These are phyloP conservation scores for Gonioctena quinquepunctata DNA, from an alignment of 1,140 invertebrate species.

Conservation along the genomic window DNA sequence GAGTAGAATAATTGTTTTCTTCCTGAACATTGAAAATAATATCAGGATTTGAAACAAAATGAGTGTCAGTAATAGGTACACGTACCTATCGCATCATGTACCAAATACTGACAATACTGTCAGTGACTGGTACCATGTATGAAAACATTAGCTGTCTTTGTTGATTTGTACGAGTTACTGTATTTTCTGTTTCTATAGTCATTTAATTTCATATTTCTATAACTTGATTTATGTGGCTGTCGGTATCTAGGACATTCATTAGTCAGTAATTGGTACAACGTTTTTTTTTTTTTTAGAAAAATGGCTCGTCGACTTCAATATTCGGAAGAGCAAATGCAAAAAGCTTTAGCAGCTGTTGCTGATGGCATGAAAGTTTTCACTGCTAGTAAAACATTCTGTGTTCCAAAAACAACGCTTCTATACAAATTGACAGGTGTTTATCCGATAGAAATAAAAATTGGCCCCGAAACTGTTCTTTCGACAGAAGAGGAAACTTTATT, in stretches of 20 bases:
- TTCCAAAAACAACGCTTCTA: neutral
- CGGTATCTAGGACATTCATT: neutral
- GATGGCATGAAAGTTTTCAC: neutral
- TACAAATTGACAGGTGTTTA: neutral
- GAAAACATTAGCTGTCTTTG: neutral
- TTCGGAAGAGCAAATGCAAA: neutral
- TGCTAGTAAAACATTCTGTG: neutral
- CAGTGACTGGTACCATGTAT: neutral
- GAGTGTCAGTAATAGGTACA: neutral
- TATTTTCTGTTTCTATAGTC: too few species aligned
- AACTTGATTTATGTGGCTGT: neutral
- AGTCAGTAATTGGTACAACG: neutral
- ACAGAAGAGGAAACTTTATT: neutral
- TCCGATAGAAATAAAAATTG: neutral
- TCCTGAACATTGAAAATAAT: neutral
- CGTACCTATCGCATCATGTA: neutral
- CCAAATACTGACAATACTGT: neutral
- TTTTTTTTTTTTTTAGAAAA: neutral
- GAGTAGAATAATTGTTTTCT: neutral
- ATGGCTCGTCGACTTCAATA: neutral
- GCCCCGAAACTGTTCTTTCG: neutral
- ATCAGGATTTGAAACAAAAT: neutral
- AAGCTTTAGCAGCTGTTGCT: neutral
- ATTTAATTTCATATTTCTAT: neutral
- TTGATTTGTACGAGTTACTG: neutral